These are phyloP conservation scores for Myotis myotis DNA, from an alignment of 2,797 vertebrate genomes.

Conservation along the genomic window DNA sequence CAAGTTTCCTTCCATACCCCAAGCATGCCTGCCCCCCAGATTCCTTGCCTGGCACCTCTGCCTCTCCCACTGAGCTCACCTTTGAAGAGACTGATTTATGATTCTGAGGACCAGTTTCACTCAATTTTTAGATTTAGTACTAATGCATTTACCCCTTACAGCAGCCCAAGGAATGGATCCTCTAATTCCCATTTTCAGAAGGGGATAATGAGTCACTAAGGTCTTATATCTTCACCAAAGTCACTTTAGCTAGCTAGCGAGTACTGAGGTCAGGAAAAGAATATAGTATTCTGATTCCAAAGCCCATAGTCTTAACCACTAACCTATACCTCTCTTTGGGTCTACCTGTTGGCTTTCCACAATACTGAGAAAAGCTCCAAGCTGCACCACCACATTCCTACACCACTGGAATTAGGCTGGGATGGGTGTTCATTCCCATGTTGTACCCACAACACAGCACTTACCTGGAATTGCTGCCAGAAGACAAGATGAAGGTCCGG, in stretches of 20 bases:
- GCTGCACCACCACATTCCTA: neutral
- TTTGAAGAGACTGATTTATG: neutral
- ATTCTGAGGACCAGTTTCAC: neutral
- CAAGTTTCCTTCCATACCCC: neutral
- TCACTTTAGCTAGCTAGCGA: neutral
- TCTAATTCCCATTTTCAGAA: neutral
- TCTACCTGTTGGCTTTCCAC: neutral
- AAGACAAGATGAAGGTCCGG: neutral
- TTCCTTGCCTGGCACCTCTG: neutral
- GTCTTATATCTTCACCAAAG: neutral
- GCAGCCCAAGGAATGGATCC: neutral
- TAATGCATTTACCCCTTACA: neutral
- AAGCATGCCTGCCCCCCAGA: neutral
- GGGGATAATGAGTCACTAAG: neutral
- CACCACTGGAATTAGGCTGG: accelerated
- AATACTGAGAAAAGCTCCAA: neutral
- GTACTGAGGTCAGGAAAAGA: neutral
- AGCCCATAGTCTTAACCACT: neutral
- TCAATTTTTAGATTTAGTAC: neutral
- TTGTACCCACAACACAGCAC: neutral
- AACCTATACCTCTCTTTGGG: neutral
- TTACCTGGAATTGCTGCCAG: neutral
- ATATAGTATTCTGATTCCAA: neutral
- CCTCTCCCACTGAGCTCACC: neutral
- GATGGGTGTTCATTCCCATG: neutral